A percentile compares a stretch with the other conserved stretches of the same genome.
phyloP scores from a whole-genome alignment of 2,888 invertebrate species.

The Orthosia incerta region DNA sequence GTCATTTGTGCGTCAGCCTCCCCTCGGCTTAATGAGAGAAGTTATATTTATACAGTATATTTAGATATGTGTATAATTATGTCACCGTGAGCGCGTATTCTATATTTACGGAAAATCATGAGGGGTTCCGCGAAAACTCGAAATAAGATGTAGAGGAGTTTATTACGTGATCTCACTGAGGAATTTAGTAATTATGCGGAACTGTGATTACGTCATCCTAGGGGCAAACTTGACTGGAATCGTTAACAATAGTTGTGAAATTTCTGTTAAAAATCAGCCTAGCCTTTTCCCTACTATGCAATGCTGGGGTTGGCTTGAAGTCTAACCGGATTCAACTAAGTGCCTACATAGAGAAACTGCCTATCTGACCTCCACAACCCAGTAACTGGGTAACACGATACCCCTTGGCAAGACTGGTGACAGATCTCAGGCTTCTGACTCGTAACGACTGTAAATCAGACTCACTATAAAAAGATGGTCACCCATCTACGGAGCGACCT shows the following conservation, averaged over 20 bases:
- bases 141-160: slow-evolving; percentile 14
- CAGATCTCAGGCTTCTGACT: too few species aligned
- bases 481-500: too few species aligned
- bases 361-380: too few species aligned
- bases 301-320: too few species aligned
- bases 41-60: slow-evolving; percentile 36
- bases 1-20: slow-evolving; percentile 48
- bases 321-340: too few species aligned
- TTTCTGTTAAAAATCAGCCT: too few species aligned
- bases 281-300: too few species aligned
- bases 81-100: slow-evolving; percentile 21
- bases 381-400: too few species aligned
- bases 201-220: background rate
- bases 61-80: slow-evolving; percentile 48
- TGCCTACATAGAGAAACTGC: too few species aligned
- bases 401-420: too few species aligned
- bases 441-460: too few species aligned
- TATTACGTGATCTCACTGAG: slow-evolving; percentile 23
- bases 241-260: background rate
- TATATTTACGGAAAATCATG: slow-evolving; percentile 33
- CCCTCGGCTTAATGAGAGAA: slow-evolving; percentile 49
- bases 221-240: background rate
- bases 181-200: slow-evolving; percentile 12
- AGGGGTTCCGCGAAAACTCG: background rate
- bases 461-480: too few species aligned